phyloP scores from a whole-genome alignment of 2,797 vertebrate genomes.

The Linurgus olivaceus region DNA sequence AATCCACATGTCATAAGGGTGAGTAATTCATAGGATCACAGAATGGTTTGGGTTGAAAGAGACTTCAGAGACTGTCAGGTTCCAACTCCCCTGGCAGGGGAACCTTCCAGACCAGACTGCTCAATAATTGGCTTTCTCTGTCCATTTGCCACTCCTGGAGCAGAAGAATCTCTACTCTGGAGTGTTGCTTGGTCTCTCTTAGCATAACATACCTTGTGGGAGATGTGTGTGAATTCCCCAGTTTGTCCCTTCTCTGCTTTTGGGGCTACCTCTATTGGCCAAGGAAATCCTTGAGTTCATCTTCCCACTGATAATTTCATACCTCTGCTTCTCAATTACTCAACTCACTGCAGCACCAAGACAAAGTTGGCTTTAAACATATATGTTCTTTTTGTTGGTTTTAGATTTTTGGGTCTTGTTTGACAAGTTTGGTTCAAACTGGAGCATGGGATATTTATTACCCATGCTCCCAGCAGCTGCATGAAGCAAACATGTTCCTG shows the following conservation, averaged over 20 bases:
- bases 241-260: not conserved
- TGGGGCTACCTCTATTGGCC: not conserved
- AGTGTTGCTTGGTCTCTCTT: not conserved
- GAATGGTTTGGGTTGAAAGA: not conserved
- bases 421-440: not conserved
- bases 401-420: not conserved
- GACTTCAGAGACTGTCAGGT: not conserved
- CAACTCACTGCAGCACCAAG: not conserved
- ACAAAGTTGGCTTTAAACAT: not conserved
- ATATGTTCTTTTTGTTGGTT: rapidly evolving
- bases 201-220: not conserved
- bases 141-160: not conserved
- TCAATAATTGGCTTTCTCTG: not conserved
- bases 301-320: not conserved
- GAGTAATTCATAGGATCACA: not conserved
- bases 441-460: not conserved
- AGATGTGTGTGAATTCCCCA: not conserved
- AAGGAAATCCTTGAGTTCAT: not conserved
- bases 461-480: not conserved
- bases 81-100: not conserved
- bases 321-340: not conserved
- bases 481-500: not conserved
- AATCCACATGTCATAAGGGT: not conserved
- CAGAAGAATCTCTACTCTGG: not conserved
- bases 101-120: not conserved